phyloP scores from a whole-genome alignment of 2,113 vertebrate species.

The Sakesphorus luctuosus region DNA sequence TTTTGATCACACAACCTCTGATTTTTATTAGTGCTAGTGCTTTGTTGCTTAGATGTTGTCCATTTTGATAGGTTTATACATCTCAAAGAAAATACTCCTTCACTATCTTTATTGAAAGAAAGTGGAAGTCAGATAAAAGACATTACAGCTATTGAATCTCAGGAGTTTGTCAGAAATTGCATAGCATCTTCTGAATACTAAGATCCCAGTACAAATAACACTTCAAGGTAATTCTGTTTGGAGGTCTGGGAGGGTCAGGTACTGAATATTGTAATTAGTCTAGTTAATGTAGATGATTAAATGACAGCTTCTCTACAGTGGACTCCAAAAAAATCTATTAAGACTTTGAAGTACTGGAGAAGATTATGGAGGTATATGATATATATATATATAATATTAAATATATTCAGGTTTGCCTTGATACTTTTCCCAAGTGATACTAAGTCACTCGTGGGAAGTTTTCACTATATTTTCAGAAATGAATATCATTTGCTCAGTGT shows the following conservation, averaged over 20 bases:
- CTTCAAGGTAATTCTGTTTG: constrained; percentile 47
- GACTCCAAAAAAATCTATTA: constrained; percentile 2
- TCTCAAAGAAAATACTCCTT: constrained; percentile 60
- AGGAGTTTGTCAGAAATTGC: constrained; percentile 53
- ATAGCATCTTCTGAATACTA: constrained; percentile 60
- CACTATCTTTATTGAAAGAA: constrained; percentile 66
- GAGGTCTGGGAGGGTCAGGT: not conserved
- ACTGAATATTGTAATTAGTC: constrained; percentile 56
- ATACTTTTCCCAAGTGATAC: not conserved
- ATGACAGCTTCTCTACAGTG: constrained; percentile 32
- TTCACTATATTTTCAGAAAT: not conserved
- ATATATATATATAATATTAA: too few relatives aligned
- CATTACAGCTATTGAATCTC: constrained; percentile 13
- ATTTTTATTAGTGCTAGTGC: constrained; percentile 31
- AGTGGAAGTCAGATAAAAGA: constrained; percentile 73
- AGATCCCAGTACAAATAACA: constrained; percentile 39
- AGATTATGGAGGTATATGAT: not conserved
- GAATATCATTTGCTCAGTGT: not conserved
- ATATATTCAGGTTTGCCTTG: not conserved
- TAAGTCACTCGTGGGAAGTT: not conserved
- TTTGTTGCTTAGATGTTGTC: constrained; percentile 29
- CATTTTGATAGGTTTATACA: constrained; percentile 47
- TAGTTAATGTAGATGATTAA: constrained; percentile 47
- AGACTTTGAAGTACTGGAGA: not conserved
- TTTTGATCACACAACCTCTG: constrained; percentile 4